Percentiles rank a stretch among this genome's conserved stretches.
Evolutionary conservation across 2,113 vertebrate genomes (phyloP).

Genomic region (Helogale parvula): DNA sequence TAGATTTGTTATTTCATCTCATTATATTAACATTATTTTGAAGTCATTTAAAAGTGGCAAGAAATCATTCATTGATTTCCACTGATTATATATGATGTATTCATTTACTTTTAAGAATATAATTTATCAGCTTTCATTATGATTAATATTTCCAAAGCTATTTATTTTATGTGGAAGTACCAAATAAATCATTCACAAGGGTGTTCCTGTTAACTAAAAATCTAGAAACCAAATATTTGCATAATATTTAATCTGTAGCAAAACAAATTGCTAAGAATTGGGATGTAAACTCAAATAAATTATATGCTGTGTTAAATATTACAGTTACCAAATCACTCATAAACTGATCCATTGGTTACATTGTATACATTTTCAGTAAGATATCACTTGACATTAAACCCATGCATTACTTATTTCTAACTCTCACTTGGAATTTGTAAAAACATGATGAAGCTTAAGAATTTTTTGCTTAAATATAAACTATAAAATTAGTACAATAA

Average conservation of each 20-base stretch:
- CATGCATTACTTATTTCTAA: neutral
- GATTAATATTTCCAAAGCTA: constrained; percentile 8
- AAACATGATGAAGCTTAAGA: neutral
- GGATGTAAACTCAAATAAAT: constrained; percentile 44
- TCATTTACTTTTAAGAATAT: constrained; percentile 65
- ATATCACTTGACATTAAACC: neutral
- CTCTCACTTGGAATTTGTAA: neutral
- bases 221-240: neutral
- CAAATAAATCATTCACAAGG: constrained; percentile 56
- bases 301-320: neutral
- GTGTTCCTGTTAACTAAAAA: neutral
- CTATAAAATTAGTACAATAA: neutral
- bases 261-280: constrained; percentile 46
- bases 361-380: neutral
- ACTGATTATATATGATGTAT: constrained; percentile 44
- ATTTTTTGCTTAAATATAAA: neutral
- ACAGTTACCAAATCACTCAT: neutral
- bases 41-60: neutral
- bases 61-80: constrained; percentile 49
- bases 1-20: neutral
- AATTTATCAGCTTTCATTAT: constrained; percentile 16
- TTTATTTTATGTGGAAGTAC: constrained; percentile 39
- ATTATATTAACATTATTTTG: neutral
- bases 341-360: neutral
- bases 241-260: constrained; percentile 28